phyloP scores from a whole-genome alignment of 2,888 invertebrate genomes.

The Cheilosia soror region DNA sequence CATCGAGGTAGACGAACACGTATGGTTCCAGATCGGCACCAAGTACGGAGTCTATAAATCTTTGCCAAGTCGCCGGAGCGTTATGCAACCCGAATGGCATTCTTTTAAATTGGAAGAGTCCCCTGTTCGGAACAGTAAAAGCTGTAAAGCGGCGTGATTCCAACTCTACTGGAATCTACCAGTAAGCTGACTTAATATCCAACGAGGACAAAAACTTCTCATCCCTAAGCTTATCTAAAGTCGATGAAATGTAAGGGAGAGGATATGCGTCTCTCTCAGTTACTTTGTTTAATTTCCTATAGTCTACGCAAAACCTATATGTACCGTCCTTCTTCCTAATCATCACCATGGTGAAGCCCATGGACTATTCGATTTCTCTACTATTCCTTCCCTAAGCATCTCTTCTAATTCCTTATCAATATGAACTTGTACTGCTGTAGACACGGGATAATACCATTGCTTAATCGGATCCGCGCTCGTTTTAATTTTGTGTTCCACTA shows the following conservation, averaged over 20 bases:
- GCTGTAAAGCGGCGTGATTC: background rate
- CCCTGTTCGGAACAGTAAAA: background rate
- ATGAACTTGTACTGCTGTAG: background rate
- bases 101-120: conserved; percentile 10
- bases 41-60: conserved; percentile 16
- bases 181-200: conserved; percentile 3
- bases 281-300: background rate
- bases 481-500: conserved; percentile 13
- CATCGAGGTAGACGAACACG: conserved; percentile 29
- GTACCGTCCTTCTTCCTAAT: background rate
- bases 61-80: conserved; percentile 24
- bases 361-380: background rate
- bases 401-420: conserved; percentile 1
- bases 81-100: conserved; percentile 41
- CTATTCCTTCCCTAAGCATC: background rate
- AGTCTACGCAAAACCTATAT: background rate
- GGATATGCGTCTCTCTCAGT: background rate
- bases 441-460: conserved; percentile 1
- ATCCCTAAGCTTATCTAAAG: background rate
- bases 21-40: conserved; percentile 16
- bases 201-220: background rate
- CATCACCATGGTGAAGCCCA: background rate
- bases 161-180: conserved; percentile 14
- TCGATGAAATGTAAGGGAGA: too few species aligned
- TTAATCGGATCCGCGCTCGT: conserved; percentile 1